phyloP scores from a whole-genome alignment of 2,888 invertebrate genomes.

The Drosophila emarginata region DNA sequence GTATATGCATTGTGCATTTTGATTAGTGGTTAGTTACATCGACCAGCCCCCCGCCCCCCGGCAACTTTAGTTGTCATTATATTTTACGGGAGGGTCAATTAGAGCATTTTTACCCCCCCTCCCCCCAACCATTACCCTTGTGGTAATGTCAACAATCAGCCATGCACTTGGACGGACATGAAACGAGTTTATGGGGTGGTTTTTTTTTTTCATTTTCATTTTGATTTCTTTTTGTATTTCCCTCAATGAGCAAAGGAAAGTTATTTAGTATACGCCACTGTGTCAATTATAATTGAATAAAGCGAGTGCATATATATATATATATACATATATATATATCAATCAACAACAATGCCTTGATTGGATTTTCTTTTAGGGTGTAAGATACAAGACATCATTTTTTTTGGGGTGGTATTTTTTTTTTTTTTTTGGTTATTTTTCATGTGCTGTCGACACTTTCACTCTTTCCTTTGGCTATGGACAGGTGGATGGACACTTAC shows the following conservation, averaged over 20 bases:
- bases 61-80: slow-evolving; percentile 12
- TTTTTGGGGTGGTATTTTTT: slow-evolving; percentile 18
- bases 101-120: slow-evolving; percentile 21
- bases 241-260: neutral
- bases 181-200: slow-evolving; percentile 16
- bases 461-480: slow-evolving; percentile 43
- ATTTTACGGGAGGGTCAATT: slow-evolving; percentile 16
- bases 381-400: neutral
- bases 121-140: neutral
- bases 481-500: slow-evolving; percentile 80
- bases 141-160: slow-evolving; percentile 42
- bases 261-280: slow-evolving; percentile 17
- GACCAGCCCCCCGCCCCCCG: neutral
- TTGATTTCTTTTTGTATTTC: neutral
- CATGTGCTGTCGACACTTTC: slow-evolving; percentile 37
- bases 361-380: slow-evolving; percentile 1
- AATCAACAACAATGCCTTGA: neutral
- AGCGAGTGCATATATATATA: neutral
- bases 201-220: too few relatives aligned
- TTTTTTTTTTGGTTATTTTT: neutral
- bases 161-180: slow-evolving; percentile 36
- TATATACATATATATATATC: neutral
- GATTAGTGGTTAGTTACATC: slow-evolving; percentile 25
- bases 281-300: slow-evolving; percentile 1
- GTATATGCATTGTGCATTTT: slow-evolving; percentile 37